Base-by-base conservation (phyloP, 35 echinoderm and acorn worm genomes). In the Anneissia japonica region DNA sequence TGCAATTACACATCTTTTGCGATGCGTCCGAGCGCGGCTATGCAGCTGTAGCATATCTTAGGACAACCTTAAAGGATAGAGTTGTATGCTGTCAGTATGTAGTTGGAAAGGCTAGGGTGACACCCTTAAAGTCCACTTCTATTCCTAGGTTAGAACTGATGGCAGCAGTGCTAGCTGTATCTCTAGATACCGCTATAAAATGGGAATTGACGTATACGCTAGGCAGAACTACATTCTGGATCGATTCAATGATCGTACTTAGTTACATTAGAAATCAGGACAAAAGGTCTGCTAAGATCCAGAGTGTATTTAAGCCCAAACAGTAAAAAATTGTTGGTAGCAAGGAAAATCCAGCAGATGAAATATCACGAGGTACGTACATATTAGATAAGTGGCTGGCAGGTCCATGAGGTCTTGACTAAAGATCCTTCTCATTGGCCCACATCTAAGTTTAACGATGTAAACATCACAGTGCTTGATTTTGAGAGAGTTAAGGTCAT, bases 1-100 rank as follows among this genome's bases (percentile, higher is more conserved):
- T n/a, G 0, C 86, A 88, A 30, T 46, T 88, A 0, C 86, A 88
- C 39, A 81, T 74, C 43, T 88, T 84, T 74, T 82, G 37, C 31
- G 90, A 87, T 75, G 90, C 91, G 36, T 85, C 81, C 6, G 46
- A 89, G 43, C 36, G 23, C 14, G 87, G 87, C 29, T 93, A 93
- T 81, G 74, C 21, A 5, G 77, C 87, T 30, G 77, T 90, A 17
- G 45, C 45, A 0, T 81, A 90, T 77, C 33, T 89, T 0, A 46
- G 76, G 9, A 41, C 41, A 21, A 45, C 46, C 46, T 38, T 34
- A 31, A 29, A 21, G 6, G 9, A 39, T 12, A 83, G 80, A 0
- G 34, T 81, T 28, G 79, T 85, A 0, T 64, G 80, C 75, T 93
- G 87, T 34, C 81, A 46, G 3, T 86, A 89, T 35, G 74, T 93